phyloP scores from a whole-genome alignment of 2,113 vertebrate genomes.

The Osmerus mordax region DNA sequence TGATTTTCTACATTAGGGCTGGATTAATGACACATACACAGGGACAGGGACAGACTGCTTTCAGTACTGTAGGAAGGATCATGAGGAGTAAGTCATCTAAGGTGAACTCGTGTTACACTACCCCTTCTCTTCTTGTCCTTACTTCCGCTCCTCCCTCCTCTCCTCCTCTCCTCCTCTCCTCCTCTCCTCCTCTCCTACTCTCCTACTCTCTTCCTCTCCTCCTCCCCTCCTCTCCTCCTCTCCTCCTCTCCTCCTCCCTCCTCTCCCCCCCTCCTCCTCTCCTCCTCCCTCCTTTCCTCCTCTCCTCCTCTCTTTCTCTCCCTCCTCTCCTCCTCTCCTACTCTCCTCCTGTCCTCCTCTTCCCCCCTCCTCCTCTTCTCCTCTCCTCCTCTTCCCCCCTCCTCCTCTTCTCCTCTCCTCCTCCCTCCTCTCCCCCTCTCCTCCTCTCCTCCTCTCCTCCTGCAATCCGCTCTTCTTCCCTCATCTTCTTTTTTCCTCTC shows the following conservation, averaged over 20 bases:
- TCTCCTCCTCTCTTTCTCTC: neutral
- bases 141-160: neutral
- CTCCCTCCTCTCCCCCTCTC: too few relatives aligned
- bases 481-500: neutral
- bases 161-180: neutral
- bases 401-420: neutral
- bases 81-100: neutral
- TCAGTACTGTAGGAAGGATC: neutral
- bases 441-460: neutral
- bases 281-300: neutral
- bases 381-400: too few relatives aligned
- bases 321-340: neutral
- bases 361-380: too few relatives aligned
- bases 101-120: neutral
- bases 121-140: neutral
- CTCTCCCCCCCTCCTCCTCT: neutral
- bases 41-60: too few relatives aligned
- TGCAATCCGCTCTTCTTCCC: neutral
- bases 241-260: neutral
- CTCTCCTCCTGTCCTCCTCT: neutral
- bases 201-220: neutral
- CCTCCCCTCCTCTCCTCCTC: neutral
- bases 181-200: neutral
- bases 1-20: too few relatives aligned
- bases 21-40: too few relatives aligned